Conservation (phyloP, 2,113 vertebrate genomes). For the Antennarius striatus region DNA sequence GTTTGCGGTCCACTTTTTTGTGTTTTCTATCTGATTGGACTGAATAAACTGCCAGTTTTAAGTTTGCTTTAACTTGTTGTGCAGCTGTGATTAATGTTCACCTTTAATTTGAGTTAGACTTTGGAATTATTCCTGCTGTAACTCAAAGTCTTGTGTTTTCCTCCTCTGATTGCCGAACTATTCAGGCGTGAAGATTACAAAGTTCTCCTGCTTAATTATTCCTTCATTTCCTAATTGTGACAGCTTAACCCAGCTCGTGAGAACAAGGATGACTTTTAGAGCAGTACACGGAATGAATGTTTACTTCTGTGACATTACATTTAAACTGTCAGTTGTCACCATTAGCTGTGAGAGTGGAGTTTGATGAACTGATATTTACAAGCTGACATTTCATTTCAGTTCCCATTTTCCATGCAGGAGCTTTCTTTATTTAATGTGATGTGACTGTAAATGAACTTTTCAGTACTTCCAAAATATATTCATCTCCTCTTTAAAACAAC, state of each 20-base stretch:
- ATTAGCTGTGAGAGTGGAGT: background rate
- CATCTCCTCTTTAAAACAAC: too few relatives aligned
- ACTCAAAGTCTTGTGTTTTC: background rate
- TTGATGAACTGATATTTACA: background rate
- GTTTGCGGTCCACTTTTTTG: conserved; percentile 35
- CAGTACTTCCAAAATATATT: too few relatives aligned
- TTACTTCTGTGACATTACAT: background rate
- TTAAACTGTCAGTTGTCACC: background rate
- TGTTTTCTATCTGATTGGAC: conserved; percentile 28
- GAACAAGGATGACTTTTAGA: background rate
- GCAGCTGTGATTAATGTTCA: conserved; percentile 15
- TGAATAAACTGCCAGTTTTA: conserved; percentile 24
- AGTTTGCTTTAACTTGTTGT: conserved; percentile 17
- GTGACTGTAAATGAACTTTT: too few relatives aligned
- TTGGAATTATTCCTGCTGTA: conserved; percentile 13
- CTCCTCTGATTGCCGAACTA: too few relatives aligned
- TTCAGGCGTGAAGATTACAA: too few relatives aligned
- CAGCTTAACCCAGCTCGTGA: background rate
- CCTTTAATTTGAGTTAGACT: conserved; percentile 11
- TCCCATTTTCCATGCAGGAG: conserved; percentile 11
- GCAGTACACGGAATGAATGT: background rate
- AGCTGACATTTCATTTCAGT: background rate
- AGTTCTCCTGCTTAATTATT: too few relatives aligned
- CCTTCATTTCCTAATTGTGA: too few relatives aligned
- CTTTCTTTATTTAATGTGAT: conserved; percentile 13